Base-by-base conservation (phyloP, 92 coral and sea anemone species). In the Muricea muricata region DNA sequence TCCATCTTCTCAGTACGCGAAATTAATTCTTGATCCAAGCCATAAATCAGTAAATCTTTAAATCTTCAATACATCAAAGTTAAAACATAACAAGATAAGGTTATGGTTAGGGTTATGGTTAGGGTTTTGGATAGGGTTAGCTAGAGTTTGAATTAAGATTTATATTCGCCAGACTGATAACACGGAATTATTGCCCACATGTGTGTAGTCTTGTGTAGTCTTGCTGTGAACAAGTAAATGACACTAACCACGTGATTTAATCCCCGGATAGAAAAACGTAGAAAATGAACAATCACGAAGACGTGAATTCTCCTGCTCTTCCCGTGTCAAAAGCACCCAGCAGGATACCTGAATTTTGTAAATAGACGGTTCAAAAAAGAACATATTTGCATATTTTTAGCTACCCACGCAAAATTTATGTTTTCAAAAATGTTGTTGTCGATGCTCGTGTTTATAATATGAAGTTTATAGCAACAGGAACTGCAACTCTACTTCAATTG, bases 321-420 rank as follows among this genome's bases (percentile, higher is more conserved):
- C 50, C 50, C 50, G 50, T 45, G 50, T 45, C 4, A 45, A 45
- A 45, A 45, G 9, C 14, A 12, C 50, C 50, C 50, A 45, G 50
- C 50, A 45, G 50, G 60, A 52, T 52, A 18, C 60, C 60, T 17
- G 23, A 25, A 52, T 52, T 52, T 52, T 52, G 60, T 17, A 20
- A 17, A 52, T 25, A 52, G 3, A 9, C 4, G n/a, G n/a, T n/a
- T 52, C 4, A 52, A 2, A 20, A 3, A 7, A 4, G 26, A 18
- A 52, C 60, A 52, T 37, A 37, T 52, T 52, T 52, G 60, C 60
- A 52, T 52, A 52, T 52, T 52, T 18, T 52, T 52, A 52, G 60
- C 24, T 20, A 52, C 60, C 60, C 60, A 52, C 60, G 60, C 60
- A 52, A 18, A 20, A 18, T 52, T 52, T 48, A 20, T 45, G 60